Conservation (phyloP, 2,113 vertebrate genomes). For the Rafetus swinhoei region DNA sequence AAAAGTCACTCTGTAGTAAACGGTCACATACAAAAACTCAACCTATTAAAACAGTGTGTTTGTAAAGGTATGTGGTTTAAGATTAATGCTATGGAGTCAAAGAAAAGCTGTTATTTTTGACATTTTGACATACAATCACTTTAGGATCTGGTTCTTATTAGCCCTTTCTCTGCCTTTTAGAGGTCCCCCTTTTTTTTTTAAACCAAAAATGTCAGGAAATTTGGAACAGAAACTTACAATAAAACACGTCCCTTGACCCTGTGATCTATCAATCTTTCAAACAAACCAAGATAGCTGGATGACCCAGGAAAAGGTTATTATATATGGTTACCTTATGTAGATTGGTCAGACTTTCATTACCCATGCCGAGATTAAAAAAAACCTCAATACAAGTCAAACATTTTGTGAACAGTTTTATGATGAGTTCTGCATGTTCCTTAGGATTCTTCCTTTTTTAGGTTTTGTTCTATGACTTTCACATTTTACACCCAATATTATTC, state of each 20-base stretch:
- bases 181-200: constrained; percentile 44
- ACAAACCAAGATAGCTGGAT: constrained; percentile 77
- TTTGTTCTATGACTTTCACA: constrained; percentile 51
- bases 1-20: constrained; percentile 50
- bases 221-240: constrained; percentile 80
- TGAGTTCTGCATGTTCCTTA: not conserved
- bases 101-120: constrained; percentile 76
- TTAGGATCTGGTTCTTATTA: constrained; percentile 80
- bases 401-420: constrained; percentile 10
- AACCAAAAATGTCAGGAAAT: constrained; percentile 78
- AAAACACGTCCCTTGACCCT: constrained; percentile 78
- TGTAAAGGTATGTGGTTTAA: constrained; percentile 48
- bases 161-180: constrained; percentile 72
- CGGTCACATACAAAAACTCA: not conserved
- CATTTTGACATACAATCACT: constrained; percentile 77
- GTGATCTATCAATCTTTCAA: constrained; percentile 76
- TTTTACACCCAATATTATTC: constrained; percentile 78
- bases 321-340: constrained; percentile 57
- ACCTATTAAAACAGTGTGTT: constrained; percentile 31
- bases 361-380: not conserved
- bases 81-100: constrained; percentile 70
- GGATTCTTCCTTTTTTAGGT: constrained; percentile 44
- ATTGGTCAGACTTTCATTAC: constrained; percentile 38
- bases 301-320: constrained; percentile 63
- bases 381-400: not conserved